phyloP scores from a whole-genome alignment of 2,113 vertebrate species.

The Amazona guildingii region DNA sequence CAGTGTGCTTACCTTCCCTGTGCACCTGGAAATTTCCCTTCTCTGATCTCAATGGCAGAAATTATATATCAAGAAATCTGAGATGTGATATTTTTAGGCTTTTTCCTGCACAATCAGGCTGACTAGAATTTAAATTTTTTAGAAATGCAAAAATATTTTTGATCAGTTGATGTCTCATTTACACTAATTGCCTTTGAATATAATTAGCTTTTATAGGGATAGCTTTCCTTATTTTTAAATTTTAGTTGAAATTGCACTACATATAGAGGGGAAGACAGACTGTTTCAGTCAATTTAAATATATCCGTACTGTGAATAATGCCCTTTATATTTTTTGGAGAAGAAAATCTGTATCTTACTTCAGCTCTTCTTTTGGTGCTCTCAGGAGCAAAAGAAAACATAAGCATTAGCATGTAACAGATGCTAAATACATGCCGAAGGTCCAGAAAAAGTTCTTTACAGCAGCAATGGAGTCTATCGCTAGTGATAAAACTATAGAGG shows the following conservation, averaged over 20 bases:
- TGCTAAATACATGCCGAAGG: background rate
- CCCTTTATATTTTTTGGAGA: background rate
- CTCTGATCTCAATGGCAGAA: background rate
- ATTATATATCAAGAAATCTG: background rate
- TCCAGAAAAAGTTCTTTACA: background rate
- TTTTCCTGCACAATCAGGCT: background rate
- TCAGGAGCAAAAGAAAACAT: background rate
- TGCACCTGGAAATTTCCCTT: background rate
- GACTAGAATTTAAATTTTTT: conserved; percentile 29
- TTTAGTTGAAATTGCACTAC: background rate
- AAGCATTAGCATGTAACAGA: background rate
- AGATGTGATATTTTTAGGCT: conserved; percentile 4
- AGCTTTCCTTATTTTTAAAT: conserved; percentile 17
- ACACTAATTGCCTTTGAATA: background rate
- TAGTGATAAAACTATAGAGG: background rate
- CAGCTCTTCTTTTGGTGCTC: background rate
- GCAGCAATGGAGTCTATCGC: background rate
- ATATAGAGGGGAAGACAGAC: background rate
- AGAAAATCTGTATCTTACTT: background rate
- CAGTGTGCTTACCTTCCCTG: background rate
- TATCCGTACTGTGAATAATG: background rate
- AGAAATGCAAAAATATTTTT: conserved; percentile 32
- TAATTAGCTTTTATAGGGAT: background rate
- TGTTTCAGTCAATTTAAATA: background rate
- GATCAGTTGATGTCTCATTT: background rate